Base-by-base conservation (phyloP, 2,797 vertebrate genomes). In the Etheostoma perlongum region DNA sequence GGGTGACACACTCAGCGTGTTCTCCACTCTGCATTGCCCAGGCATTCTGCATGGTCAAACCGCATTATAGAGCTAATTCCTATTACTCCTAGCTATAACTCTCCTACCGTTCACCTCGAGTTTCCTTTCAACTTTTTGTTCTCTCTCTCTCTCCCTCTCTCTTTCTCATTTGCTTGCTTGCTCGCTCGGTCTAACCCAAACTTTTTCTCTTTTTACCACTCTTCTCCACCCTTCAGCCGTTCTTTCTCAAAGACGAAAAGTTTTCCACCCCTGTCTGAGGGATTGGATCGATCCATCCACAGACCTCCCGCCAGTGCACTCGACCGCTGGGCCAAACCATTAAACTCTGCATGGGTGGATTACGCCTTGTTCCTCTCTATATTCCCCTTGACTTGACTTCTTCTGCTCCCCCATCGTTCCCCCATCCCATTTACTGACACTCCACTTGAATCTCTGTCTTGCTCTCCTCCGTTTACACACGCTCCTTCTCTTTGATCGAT, bases 201-300 rank as follows among this genome's bases (percentile, higher is more conserved):
- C 53, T 75, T 66, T 65, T 16, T 30, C 30, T 12, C 53, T 64
- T 79, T 71, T 64, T 63, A 5, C 33, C 33, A 1, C 57, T 74
- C 54, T 65, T 54, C 72, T 83, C 72, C 84, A 74, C 70, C 82
- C 86, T 83, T 87, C 83, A 82, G 48, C 74, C 6, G 40, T 68
- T 85, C 79, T 89, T 87, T 84, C 64, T 81, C 87, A 91, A 88
- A 88, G 88, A 74, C 87, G 21, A 78, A 83, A 91, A 89, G 53
- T 89, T 92, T 85, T 72, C 74, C 51, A 52, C 75, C 84, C 83
- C 86, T 44, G 36, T 84, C 83, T 83, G 87, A 85, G 79, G 73
- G 72, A 61, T 71, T 83, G 89, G 86, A 92, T 93, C 91, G 91
- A 93, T 93, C 91, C 86, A 61, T 87, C 78, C 73, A 63, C 64